Conservation (phyloP, 2,797 vertebrate genomes). For the Chaetodon trifasciatus region DNA sequence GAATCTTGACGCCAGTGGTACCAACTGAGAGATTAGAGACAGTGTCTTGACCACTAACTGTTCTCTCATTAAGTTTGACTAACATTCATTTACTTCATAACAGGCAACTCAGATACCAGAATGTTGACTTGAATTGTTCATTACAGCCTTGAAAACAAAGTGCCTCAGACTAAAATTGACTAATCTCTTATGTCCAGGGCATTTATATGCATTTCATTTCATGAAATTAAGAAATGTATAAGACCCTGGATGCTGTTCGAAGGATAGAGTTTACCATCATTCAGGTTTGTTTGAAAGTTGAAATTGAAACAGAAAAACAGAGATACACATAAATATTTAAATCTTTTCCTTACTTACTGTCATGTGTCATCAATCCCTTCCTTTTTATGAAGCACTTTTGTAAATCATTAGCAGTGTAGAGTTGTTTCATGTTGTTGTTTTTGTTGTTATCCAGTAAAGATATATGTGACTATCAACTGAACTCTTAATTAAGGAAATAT, state of each 20-base stretch:
- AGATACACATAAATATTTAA: background rate
- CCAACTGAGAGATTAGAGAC: constrained; percentile 27
- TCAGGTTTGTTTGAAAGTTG: background rate
- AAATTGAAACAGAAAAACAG: background rate
- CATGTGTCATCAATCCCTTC: background rate
- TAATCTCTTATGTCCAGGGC: background rate
- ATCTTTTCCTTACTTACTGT: background rate
- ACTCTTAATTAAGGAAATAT: background rate
- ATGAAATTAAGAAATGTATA: constrained; percentile 9
- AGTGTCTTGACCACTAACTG: background rate
- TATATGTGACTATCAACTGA: background rate
- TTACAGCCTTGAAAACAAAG: constrained; percentile 17
- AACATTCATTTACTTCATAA: background rate
- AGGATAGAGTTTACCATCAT: background rate
- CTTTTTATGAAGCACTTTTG: constrained; percentile 50
- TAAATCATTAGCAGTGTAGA: constrained; percentile 38
- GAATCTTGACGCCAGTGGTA: constrained; percentile 31
- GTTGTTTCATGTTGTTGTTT: constrained; percentile 8
- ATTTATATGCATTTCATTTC: constrained; percentile 12
- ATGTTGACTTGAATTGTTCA: background rate
- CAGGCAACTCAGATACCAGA: background rate
- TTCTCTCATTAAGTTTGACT: constrained; percentile 12
- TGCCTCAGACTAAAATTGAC: constrained; percentile 7
- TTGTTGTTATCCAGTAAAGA: constrained; percentile 7
- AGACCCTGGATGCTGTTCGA: background rate